Conservation (phyloP, 2,888 invertebrate species). For the Acrobasis suavella region DNA sequence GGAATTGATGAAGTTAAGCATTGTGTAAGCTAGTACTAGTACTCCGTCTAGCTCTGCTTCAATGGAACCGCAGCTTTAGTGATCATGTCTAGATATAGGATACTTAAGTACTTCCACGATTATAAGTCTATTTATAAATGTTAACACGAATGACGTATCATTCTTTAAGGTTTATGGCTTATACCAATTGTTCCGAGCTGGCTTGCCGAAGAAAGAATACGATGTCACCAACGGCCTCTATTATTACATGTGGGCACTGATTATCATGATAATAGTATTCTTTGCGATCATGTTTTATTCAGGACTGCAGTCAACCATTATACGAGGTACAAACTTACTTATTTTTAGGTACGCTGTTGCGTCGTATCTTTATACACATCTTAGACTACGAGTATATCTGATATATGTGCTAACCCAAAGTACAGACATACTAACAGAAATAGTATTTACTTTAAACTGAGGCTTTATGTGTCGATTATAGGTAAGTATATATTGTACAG, state of each 20-base stretch:
- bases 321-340: conserved; percentile 54
- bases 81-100: too few relatives aligned
- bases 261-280: conserved; percentile 71
- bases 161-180: conserved; percentile 61
- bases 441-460: too few relatives aligned
- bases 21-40: too few relatives aligned
- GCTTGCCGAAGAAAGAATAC: conserved; percentile 64
- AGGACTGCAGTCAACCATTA: conserved; percentile 73
- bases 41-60: too few relatives aligned
- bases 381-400: too few relatives aligned
- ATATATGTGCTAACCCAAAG: background rate
- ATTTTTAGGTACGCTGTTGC: conserved; percentile 1
- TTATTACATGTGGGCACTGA: conserved; percentile 72
- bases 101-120: too few relatives aligned
- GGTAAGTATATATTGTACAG: too few relatives aligned
- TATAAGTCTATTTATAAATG: background rate
- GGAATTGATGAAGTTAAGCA: too few relatives aligned
- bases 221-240: conserved; percentile 73
- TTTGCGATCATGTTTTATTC: conserved; percentile 75
- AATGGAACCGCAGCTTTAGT: too few relatives aligned
- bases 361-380: background rate
- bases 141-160: background rate
- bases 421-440: too few relatives aligned
- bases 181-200: conserved; percentile 73
- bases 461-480: too few relatives aligned